Evolutionary conservation across 2,888 invertebrate species (phyloP).

Genomic region (Troides helena): DNA sequence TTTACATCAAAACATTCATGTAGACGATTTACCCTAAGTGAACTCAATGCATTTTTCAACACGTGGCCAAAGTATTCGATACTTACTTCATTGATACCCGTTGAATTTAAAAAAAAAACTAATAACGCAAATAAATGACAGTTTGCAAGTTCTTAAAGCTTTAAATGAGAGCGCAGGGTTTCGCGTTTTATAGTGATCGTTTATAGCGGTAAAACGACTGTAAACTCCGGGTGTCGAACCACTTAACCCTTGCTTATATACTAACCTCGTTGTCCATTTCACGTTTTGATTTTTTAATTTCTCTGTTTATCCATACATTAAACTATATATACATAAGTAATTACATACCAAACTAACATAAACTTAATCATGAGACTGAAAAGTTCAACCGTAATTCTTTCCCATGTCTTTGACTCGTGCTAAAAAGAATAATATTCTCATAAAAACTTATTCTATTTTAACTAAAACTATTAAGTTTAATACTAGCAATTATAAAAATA

Average conservation of each 20-base stretch:
- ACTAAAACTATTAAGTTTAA: neutral
- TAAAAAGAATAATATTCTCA: too few species aligned
- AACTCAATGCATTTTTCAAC: too few species aligned
- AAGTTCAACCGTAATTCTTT: too few species aligned
- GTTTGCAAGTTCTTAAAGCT: slow-evolving; percentile 40
- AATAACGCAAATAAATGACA: slow-evolving; percentile 14
- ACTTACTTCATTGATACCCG: neutral
- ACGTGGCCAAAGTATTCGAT: too few species aligned
- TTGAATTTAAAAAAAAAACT: neutral
- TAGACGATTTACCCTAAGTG: too few species aligned
- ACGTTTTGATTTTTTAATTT: neutral
- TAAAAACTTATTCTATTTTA: too few species aligned
- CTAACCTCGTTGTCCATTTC: slow-evolving; percentile 40
- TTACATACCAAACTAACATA: neutral
- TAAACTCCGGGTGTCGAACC: slow-evolving; percentile 60
- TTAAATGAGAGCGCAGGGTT: slow-evolving; percentile 50
- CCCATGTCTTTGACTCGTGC: too few species aligned
- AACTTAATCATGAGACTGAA: too few species aligned
- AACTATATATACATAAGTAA: neutral
- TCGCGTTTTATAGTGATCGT: slow-evolving; percentile 56
- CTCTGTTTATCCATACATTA: neutral
- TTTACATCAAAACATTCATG: too few species aligned
- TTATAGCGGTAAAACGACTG: slow-evolving; percentile 66
- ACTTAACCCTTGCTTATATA: slow-evolving; percentile 47
- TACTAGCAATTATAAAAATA: neutral